Base-by-base conservation (phyloP, 1,140 invertebrate genomes). In the Neuroterus valhalla region DNA sequence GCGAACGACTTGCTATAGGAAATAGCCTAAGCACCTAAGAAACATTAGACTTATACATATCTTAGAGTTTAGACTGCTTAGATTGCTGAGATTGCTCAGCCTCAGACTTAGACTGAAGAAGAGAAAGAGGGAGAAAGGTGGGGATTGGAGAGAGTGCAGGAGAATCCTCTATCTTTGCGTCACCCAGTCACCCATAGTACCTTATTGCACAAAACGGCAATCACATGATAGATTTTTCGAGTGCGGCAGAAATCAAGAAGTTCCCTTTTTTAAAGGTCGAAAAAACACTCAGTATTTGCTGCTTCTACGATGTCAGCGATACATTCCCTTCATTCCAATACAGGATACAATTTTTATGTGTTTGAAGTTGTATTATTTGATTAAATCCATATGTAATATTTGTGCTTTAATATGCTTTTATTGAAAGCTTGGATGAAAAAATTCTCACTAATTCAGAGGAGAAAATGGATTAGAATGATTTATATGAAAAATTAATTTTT, bases 1-100 rank as follows among this genome's bases (percentile, higher is more conserved):
- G 87, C 88, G 87, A 89, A 89, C 84, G 83, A 81, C 69, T 77
- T 70, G 78, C 76, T 55, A 73, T 48, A 38, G 71, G 46, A n/a
- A 17, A 15, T 52, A 52, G 12, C 19, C 50, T 17, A 26, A 52
- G 74, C 79, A 83, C 78, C 74, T 38, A 14, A 26, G 55, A 26
- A n/a, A 55, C 52, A 55, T n/a, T 62, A 62, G 26, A 62, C 55
- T 26, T 31, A 62, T 62, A 62, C 23, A 62, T 62, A 17, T 62
- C 26, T 55, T 38, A 5, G 31, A 38, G 31, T 38, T 38, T 38
- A 38, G 31, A 38, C 31, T 38, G 31, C 31, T 38, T 38, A n/a
- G n/a, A n/a, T n/a, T n/a, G n/a, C n/a, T 38, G 6, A 38, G 4
- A 38, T 38, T 38, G 10, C 31, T 38, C 5, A 38, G 3, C 31